Evolutionary conservation across 2,888 invertebrate genomes (phyloP).

Genomic region (Eulithis testata): DNA sequence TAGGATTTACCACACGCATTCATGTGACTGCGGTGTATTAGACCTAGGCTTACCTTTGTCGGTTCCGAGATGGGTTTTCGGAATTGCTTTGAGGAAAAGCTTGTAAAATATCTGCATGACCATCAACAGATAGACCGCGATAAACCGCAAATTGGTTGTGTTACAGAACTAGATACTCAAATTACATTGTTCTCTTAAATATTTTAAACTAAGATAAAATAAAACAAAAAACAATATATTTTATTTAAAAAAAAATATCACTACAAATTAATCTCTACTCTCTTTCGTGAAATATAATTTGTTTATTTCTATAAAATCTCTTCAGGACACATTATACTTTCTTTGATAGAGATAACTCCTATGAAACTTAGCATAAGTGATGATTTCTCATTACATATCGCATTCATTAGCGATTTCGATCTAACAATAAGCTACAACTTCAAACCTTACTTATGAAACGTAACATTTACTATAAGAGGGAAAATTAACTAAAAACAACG

Average conservation of each 20-base stretch:
- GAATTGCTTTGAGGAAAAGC: slow-evolving; percentile 42
- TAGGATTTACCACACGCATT: slow-evolving; percentile 75
- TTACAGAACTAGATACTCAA: neutral
- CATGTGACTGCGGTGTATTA: slow-evolving; percentile 56
- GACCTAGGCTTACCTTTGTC: slow-evolving; percentile 46
- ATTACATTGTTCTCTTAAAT: slow-evolving; percentile 5
- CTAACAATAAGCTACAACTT: slow-evolving; percentile 21
- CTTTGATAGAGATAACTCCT: no score
- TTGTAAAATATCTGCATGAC: slow-evolving; percentile 29
- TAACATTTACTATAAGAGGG: slow-evolving; percentile 25
- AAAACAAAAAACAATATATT: no score
- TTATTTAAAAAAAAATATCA: no score
- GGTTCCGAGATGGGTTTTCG: slow-evolving; percentile 37
- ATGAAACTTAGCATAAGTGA: slow-evolving; percentile 3
- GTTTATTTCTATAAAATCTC: no score
- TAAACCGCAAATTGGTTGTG: slow-evolving; percentile 24
- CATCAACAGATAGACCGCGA: slow-evolving; percentile 7
- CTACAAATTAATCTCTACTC: no score
- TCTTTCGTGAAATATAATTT: no score
- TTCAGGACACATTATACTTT: no score
- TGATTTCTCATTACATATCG: slow-evolving; percentile 8
- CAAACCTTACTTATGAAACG: slow-evolving; percentile 14
- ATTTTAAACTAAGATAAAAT: neutral
- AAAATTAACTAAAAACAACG: slow-evolving; percentile 1
- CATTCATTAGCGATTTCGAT: slow-evolving; percentile 23